Base-by-base conservation (phyloP, 2,797 vertebrate species). In the Sebastes diaconus region DNA sequence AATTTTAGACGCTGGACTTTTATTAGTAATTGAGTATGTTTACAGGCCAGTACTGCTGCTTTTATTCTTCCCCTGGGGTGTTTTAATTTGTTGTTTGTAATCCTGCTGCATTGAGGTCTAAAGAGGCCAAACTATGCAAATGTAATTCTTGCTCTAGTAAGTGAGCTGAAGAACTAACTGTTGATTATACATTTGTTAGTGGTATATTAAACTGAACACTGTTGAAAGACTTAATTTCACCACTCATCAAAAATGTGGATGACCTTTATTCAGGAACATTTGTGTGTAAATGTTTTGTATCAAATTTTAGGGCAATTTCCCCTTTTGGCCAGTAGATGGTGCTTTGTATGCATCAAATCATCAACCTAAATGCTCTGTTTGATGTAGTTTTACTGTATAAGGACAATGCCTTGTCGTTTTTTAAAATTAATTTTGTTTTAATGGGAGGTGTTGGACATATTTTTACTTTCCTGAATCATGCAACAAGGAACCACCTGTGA, bases 391-490 rank as follows among this genome's bases (percentile, higher is more conserved):
- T 54, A 54, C 20, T 54, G 20, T n/a, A 22, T 54, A n/a, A 54
- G 18, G 8, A 54, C 9, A 54, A 54, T 22, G 6, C 50, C 20
- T 54, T 20, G 18, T 50, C 3, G 7, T 50, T 50, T 50, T 50
- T 50, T 50, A 1, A 8, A 20, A 50, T 18, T 4, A 0, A n/a
- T n/a, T 54, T n/a, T 54, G 8, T n/a, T n/a, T 54, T 54, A 54
- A n/a, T 54, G 50, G 18, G 20, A 54, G 4, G 9, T 54, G 20
- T 54, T n/a, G 4, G 50, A n/a, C 50, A 54, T 50, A 18, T 2
- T 54, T n/a, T 54, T 11, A 54, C 20, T 54, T 54, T 54, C 8
- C 20, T 54, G 50, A 54, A 54, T 54, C 50, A n/a, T 54, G 20
- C 8, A 54, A 54, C 20, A 54, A n/a, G 18, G 50, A 54, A 54